phyloP scores from a whole-genome alignment of 1,140 invertebrate genomes.

The Cherax quadricarinatus region DNA sequence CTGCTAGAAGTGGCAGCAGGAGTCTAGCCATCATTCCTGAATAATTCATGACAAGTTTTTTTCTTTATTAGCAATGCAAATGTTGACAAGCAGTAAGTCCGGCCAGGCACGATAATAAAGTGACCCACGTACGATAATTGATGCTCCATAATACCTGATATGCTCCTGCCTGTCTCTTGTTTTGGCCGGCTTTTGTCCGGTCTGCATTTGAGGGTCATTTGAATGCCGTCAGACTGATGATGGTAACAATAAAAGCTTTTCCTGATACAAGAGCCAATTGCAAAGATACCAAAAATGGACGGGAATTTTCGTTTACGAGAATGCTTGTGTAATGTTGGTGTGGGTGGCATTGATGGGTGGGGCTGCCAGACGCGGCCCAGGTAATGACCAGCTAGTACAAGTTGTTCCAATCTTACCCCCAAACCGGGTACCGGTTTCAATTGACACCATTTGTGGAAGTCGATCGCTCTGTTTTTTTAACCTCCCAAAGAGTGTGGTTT shows the following conservation, averaged over 20 bases:
- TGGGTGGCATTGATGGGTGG: neutral
- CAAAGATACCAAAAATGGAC: neutral
- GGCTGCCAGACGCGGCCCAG: neutral
- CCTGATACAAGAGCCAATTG: neutral
- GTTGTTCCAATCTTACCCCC: neutral
- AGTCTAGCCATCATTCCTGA: neutral
- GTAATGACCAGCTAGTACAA: neutral
- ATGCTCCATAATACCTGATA: conserved; percentile 34
- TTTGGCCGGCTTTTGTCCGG: neutral
- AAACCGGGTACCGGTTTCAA: neutral
- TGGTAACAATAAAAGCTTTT: neutral
- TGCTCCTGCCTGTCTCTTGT: neutral
- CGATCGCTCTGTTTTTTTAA: neutral
- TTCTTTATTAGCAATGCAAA: conserved; percentile 54
- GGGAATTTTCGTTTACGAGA: neutral
- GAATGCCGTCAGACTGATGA: neutral
- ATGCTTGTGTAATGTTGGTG: neutral
- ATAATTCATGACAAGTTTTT: conserved; percentile 55
- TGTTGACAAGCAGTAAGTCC: conserved; percentile 40
- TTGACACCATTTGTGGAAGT: neutral
- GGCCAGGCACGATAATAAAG: conserved; percentile 8
- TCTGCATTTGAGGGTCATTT: neutral
- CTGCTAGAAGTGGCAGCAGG: neutral
- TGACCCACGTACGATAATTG: conserved; percentile 39
- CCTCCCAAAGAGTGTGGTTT: no score